phyloP scores from a whole-genome alignment of 2,888 invertebrate species.

The Athrips mouffetella region DNA sequence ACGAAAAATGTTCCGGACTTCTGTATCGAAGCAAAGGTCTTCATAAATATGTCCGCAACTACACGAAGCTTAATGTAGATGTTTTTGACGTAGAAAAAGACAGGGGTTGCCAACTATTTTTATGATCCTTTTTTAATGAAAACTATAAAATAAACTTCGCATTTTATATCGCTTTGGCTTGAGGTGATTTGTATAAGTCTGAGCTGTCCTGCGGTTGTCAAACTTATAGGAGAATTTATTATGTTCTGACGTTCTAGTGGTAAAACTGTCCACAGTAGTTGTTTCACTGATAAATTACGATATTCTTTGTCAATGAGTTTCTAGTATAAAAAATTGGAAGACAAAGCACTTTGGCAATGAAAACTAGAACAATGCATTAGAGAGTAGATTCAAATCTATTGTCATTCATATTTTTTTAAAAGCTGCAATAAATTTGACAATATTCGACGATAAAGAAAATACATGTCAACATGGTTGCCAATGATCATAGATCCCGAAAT shows the following conservation, averaged over 20 bases:
- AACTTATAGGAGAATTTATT: conserved; percentile 16
- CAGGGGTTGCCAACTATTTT: conserved; percentile 58
- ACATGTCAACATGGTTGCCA: neutral
- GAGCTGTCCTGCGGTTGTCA: conserved; percentile 6
- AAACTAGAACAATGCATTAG: neutral
- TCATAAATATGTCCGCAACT: conserved; percentile 27
- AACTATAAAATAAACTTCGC: conserved; percentile 42
- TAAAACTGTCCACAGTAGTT: neutral
- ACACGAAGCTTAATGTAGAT: conserved; percentile 17
- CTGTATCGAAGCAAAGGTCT: conserved; percentile 21
- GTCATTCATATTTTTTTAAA: neutral
- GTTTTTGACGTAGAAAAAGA: conserved; percentile 20
- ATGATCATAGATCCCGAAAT: neutral
- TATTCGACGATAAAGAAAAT: neutral
- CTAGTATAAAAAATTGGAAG: neutral
- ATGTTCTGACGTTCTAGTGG: neutral
- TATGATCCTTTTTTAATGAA: conserved; percentile 45
- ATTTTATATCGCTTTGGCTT: conserved; percentile 30
- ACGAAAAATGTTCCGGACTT: conserved; percentile 3
- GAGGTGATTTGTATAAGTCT: conserved; percentile 17
- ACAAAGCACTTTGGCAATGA: neutral
- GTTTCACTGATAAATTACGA: conserved; percentile 7
- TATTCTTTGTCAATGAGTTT: neutral
- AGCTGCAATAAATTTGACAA: neutral
- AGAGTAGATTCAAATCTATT: neutral